A percentile compares a stretch with the other conserved stretches of the same genome.
phyloP scores from a whole-genome alignment of 2,888 invertebrate species.

The Aspidiotus destructor region DNA sequence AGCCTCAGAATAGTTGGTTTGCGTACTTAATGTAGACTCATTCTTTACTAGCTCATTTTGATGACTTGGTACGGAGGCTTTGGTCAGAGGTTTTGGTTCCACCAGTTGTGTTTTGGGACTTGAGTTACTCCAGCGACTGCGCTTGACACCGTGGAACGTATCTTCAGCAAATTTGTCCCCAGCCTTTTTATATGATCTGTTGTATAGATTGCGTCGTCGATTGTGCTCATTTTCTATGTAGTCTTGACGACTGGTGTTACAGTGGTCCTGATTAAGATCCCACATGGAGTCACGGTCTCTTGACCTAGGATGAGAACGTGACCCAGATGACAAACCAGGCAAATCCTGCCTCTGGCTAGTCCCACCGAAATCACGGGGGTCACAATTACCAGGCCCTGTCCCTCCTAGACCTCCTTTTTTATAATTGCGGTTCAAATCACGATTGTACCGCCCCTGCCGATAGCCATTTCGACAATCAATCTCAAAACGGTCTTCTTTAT shows the following conservation, averaged over 20 bases:
- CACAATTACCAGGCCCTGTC: too few species aligned
- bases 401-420: background rate
- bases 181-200: background rate
- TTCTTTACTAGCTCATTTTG: too few species aligned
- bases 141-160: background rate
- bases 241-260: background rate
- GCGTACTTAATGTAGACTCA: too few species aligned
- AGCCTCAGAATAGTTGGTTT: too few species aligned
- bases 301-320: background rate
- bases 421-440: slow-evolving; percentile 7
- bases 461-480: slow-evolving; percentile 11
- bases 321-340: background rate
- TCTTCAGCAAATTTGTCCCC: background rate
- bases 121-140: background rate
- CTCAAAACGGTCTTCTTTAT: slow-evolving; percentile 11
- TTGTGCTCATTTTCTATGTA: background rate
- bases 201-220: background rate
- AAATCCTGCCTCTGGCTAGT: background rate
- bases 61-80: too few species aligned
- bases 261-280: background rate
- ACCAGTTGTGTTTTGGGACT: too few species aligned
- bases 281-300: background rate
- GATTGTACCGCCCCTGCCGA: background rate
- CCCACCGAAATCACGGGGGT: background rate
- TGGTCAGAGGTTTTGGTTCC: too few species aligned